phyloP scores from a whole-genome alignment of 2,888 invertebrate genomes.

The Nemotelus nigrinus region DNA sequence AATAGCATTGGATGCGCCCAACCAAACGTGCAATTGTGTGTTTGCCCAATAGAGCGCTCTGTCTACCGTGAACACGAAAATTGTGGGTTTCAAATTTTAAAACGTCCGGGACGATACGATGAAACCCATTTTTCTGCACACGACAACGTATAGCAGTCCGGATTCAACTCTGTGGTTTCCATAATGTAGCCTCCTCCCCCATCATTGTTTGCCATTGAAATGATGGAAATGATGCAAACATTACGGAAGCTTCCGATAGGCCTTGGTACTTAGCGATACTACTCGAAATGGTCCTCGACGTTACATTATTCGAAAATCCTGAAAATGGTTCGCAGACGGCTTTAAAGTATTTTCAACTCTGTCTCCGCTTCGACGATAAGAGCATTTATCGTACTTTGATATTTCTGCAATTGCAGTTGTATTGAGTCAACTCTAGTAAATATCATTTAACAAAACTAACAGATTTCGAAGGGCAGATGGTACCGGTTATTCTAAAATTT shows the following conservation, averaged over 20 bases:
- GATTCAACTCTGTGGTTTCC: conserved; percentile 14
- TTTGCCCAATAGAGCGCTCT: conserved; percentile 48
- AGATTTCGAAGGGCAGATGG: no score
- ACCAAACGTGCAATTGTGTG: conserved; percentile 49
- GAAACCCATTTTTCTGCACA: conserved; percentile 38
- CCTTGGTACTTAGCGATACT: background rate
- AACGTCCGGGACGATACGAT: conserved; percentile 46
- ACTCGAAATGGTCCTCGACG: conserved; percentile 11
- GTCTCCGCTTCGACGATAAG: no score
- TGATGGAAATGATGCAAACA: conserved; percentile 34
- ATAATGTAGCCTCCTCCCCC: conserved; percentile 36
- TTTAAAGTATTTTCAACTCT: background rate
- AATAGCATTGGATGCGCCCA: conserved; percentile 45
- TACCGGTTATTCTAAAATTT: no score
- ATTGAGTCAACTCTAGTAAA: no score
- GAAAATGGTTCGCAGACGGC: conserved; percentile 11
- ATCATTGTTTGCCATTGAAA: conserved; percentile 7
- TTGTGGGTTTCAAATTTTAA: conserved; percentile 51
- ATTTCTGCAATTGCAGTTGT: no score
- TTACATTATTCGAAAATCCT: conserved; percentile 21
- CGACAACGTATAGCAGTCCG: conserved; percentile 17
- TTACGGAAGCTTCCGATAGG: conserved; percentile 29
- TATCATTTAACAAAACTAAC: background rate
- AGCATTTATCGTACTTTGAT: no score
- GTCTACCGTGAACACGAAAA: conserved; percentile 50